phyloP scores from a whole-genome alignment of 1,140 invertebrate genomes.

The Diuraphis noxia region DNA sequence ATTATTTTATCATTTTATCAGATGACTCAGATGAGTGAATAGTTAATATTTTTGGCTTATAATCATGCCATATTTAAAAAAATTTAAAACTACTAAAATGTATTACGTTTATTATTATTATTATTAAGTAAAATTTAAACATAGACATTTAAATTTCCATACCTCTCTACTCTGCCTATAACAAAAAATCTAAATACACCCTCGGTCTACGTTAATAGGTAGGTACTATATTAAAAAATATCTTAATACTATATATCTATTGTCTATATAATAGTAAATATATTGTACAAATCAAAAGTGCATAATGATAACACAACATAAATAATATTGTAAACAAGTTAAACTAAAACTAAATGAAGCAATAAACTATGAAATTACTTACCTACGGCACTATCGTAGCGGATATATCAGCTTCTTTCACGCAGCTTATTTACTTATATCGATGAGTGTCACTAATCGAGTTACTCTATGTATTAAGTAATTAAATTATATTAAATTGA shows the following conservation, averaged over 20 bases:
- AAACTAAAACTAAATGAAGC: not conserved
- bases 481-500: not conserved
- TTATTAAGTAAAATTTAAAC: not conserved
- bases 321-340: slow-evolving; percentile 11
- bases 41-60: not conserved
- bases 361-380: slow-evolving; percentile 31
- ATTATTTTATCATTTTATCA: not conserved
- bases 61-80: not conserved
- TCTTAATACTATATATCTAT: not conserved
- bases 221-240: not conserved
- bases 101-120: not conserved
- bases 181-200: not conserved
- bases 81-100: not conserved
- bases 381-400: slow-evolving; percentile 11
- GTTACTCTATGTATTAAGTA: not conserved
- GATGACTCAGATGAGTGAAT: too few species aligned
- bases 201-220: not conserved
- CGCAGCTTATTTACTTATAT: not conserved
- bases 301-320: not conserved
- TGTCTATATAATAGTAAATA: not conserved
- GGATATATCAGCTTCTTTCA: slow-evolving; percentile 23
- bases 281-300: not conserved
- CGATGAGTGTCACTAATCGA: not conserved
- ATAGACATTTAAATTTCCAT: not conserved
- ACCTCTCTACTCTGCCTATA: not conserved